phyloP scores from a whole-genome alignment of 2,113 vertebrate species.

The Desmodus rotundus region DNA sequence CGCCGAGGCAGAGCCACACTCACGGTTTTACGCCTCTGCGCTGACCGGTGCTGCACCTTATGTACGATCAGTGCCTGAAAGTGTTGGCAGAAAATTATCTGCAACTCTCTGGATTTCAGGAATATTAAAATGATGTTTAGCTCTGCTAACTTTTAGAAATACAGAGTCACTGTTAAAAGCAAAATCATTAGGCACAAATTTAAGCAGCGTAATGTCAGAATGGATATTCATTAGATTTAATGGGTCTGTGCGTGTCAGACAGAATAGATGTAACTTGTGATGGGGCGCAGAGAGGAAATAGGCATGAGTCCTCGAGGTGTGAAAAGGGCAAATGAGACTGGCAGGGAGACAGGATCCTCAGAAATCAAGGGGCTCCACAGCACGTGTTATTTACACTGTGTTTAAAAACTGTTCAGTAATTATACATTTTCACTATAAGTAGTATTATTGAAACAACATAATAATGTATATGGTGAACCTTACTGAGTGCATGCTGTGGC shows the following conservation, averaged over 20 bases:
- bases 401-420: not conserved
- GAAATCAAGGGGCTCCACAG: not conserved
- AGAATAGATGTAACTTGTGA: not conserved
- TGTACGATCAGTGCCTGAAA: not conserved
- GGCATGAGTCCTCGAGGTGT: not conserved
- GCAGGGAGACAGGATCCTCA: not conserved
- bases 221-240: conserved; percentile 46
- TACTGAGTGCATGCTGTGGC: not conserved
- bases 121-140: not conserved
- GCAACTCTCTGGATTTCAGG: not conserved
- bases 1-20: not conserved
- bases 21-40: not conserved
- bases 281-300: not conserved
- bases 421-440: not conserved
- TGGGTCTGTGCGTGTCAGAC: not conserved
- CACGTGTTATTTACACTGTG: not conserved
- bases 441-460: not conserved
- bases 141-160: conserved; percentile 16
- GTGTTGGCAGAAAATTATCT: not conserved
- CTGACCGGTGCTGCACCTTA: not conserved
- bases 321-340: not conserved
- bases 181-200: conserved; percentile 27
- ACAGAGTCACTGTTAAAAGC: not conserved
- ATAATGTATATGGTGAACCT: not conserved
- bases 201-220: conserved; percentile 23